Evolutionary conservation across 1,140 invertebrate species (phyloP), one percentile per base, ranked within the genome.

Genomic region (Panagrolaimus sp.): DNA sequence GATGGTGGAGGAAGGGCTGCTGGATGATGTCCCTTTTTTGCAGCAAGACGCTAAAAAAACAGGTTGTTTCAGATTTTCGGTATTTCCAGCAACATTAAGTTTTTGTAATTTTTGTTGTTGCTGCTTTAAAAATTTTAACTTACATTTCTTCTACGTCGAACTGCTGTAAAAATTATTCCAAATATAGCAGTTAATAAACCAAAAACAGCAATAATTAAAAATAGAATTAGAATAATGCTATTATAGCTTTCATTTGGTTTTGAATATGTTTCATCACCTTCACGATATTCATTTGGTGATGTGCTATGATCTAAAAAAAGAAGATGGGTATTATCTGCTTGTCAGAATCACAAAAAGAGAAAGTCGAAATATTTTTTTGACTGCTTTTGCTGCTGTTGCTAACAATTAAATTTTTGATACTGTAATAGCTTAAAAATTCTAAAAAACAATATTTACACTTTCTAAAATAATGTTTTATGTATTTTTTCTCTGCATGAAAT

Each of bases 271-370:
- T 57, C 51, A 25, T 57, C 51, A 57, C 51, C 51, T 11, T 57
- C 27, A 57, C 51, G 51, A 27, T 57, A 57, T 57, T 57, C 51
- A 27, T 20, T 27, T 57, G 20, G 20, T 20, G 51, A 57, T 57
- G 51, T 57, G 20, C 20, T 57, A 27, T 57, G 51, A 20, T 57
- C 51, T 57, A 27, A 57, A 53, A 57, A 57, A 3, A 14, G n/a
- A n/a, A n/a, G n/a, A n/a, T n/a, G n/a, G n/a, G n/a, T n/a, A 48
- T 48, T 7, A 38, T 38, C 31, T 2, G 31, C n/a, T n/a, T n/a
- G n/a, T n/a, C n/a, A n/a, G n/a, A n/a, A n/a, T n/a, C n/a, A n/a
- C n/a, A n/a, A n/a, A n/a, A n/a, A n/a, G n/a, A n/a, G n/a, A n/a
- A n/a, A n/a, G n/a, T n/a, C n/a, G n/a, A n/a, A n/a, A n/a, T n/a